A percentile compares a stretch with the other conserved stretches of the same genome.
Conservation (phyloP, 2,888 invertebrate genomes). For the Melieria crassipennis region DNA sequence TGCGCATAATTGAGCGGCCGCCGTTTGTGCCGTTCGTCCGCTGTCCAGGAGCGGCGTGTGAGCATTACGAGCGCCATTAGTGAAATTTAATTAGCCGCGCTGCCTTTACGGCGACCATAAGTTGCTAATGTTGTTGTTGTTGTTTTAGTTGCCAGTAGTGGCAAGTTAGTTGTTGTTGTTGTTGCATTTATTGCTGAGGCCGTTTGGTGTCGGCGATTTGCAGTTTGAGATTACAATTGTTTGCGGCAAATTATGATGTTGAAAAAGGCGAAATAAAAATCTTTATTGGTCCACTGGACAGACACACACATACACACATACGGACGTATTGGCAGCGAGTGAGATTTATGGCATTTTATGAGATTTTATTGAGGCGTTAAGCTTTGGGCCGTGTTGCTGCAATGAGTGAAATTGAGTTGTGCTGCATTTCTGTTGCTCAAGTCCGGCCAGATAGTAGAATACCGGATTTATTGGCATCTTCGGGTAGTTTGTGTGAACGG, state of each 20-base stretch:
- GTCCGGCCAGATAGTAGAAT: no score
- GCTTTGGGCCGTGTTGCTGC: no score
- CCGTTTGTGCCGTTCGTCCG: constrained; percentile 18
- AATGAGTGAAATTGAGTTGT: no score
- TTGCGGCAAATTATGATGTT: constrained; percentile 39
- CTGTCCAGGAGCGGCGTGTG: background rate
- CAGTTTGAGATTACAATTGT: constrained; percentile 27
- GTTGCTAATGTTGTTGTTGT: no score
- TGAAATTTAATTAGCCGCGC: constrained; percentile 42
- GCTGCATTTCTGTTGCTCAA: no score
- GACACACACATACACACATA: background rate
- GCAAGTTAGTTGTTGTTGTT: constrained; percentile 6
- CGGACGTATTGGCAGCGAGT: background rate
- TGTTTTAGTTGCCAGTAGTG: no score
- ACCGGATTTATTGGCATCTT: no score
- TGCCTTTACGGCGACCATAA: constrained; percentile 7
- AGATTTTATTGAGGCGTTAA: constrained; percentile 18
- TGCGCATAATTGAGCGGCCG: constrained; percentile 35
- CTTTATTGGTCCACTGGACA: constrained; percentile 18
- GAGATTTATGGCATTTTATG: constrained; percentile 4
- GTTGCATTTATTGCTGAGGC: constrained; percentile 1
- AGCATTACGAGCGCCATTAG: constrained; percentile 37
- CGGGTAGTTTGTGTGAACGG: no score
- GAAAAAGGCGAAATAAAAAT: constrained; percentile 29
- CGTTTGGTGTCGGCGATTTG: constrained; percentile 29